Evolutionary conservation across 1,140 invertebrate species (phyloP), one percentile per base, ranked within the genome.

Genomic region (Drosophila kurseongensis): DNA sequence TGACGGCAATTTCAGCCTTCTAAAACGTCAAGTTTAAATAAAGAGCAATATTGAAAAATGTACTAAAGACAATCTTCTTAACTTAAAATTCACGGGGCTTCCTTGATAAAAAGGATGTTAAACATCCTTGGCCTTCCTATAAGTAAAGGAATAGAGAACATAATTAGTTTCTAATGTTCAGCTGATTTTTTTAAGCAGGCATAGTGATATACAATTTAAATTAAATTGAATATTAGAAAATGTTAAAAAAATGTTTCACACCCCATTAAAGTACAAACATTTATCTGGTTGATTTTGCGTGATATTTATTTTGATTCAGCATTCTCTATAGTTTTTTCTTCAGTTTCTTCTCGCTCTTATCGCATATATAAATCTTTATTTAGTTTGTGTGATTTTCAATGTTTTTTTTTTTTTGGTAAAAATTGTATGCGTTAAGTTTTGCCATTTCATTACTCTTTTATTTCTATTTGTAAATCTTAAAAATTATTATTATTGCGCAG

Each of bases 401-500:
- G 29, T 32, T 62, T 76, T 47, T 54, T 45, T 23, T 23, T 75
- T 77, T 82, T 85, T 80, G 79, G 73, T 90, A 90, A 85, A 90
- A 89, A 81, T 82, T 75, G 77, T 80, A 79, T 79, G 62, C 71
- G 47, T 74, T 67, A 68, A 59, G 58, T 63, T 59, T 63, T 76
- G 74, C 73, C 63, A 59, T 73, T 79, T 54, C n/a, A 55, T 72
- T 18, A 47, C 32, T 73, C 10, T 8, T 56, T 66, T 78, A 84
- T 78, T 79, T 80, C 72, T 82, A 82, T 83, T 75, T 88, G 83
- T 86, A 88, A 78, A 76, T 86, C 83, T 83, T 88, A 88, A 83
- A 88, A 85, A 74, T 50, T 73, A 85, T 51, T 78, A 80, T 74
- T 88, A 89, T 78, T 88, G 84, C 84, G 84, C 84, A 89, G 84